Base-by-base conservation (phyloP, 2,113 vertebrate species). In the Nanorana parkeri region DNA sequence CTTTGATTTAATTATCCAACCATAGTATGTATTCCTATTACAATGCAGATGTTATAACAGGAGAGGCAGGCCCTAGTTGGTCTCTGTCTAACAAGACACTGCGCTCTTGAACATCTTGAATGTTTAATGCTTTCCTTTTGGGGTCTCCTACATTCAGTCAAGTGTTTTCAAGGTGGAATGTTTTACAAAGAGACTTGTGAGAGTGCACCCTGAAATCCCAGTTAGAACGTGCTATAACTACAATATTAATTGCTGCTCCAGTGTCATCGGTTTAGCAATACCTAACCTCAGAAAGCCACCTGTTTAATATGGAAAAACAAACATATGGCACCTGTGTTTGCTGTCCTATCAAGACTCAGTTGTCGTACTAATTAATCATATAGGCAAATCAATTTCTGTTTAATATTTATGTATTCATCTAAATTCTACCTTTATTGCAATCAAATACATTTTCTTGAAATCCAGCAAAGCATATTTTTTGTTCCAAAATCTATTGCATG, bases 231-330 rank as follows among this genome's bases (percentile, higher is more conserved):
- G 41, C 41, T 47, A 47, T 6, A 36, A 36, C 32, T 36, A 36
- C 32, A 4, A 36, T 36, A 4, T 75, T 36, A 75, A 75, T 61
- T 32, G 58, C 58, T 26, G 51, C 58, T 56, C 56, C 41, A 0
- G 17, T 64, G 26, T 73, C 41, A 65, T 64, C 58, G 54, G 71
- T 21, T 73, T 26, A 23, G 47, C 23, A n/a, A 54, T 36, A 65
- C 69, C 66, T 76, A 63, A 76, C 64, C 71, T 60, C 54, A 76
- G 29, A 83, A 68, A 68, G 65, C 29, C 80, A 68, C 23, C 51
- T 58, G 63, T 68, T 67, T 60, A 76, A 83, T 67, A 83, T 83
- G 71, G 80, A 83, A 76, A 65, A 76, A 29, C 73, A 83, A 83
- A 83, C 65, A 83, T 23, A 56, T 26, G 24, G 63, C 72, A 51